Evolutionary conservation across 1,140 invertebrate genomes (phyloP), one percentile per base, ranked within the genome.

Genomic region (Agraylea sexmaculata): DNA sequence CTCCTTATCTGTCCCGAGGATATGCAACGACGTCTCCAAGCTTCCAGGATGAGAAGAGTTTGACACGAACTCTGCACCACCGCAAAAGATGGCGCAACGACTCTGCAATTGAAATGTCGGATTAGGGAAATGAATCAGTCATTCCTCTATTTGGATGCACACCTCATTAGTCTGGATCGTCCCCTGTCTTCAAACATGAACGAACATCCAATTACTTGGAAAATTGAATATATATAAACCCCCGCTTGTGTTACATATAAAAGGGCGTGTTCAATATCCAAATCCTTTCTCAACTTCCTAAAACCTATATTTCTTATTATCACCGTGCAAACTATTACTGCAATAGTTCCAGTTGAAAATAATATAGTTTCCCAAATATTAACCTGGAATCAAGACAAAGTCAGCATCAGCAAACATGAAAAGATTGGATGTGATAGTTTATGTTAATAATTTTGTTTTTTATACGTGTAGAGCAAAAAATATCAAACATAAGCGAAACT

Each of bases 41-140:
- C 82, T 57, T 92, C 87, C 45, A 93, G 62, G 38, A 89, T 84
- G 43, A 87, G 80, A 50, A 89, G 67, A 12, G 85, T 79, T 51
- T 89, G 75, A 6, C 67, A 43, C 2, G 61, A 59, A 16, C 65
- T 59, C 51, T 74, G 59, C 27, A 59, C 36, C 1, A 62, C 46
- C 5, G 47, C 50, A 16, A 55, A 52, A 0, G 66, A 20, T 1
- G 62, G 50, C 3, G 64, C 42, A 13, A 46, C 48, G 46, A 40
- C 62, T 53, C 20, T 50, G 31, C 12, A 35, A 44, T n/a, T 29
- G 27, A 25, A 46, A 21, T 2, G 41, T 6, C n/a, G 7, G 10
- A 15, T 21, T 25, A 21, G 42, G 16, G 19, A 15, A 27, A 32
- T 42, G 21, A 12, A 39, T 12, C 16, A 23, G 31, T 16, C 3